Evolutionary conservation across 1,140 invertebrate species (phyloP).

Genomic region (Magallana angulata): DNA sequence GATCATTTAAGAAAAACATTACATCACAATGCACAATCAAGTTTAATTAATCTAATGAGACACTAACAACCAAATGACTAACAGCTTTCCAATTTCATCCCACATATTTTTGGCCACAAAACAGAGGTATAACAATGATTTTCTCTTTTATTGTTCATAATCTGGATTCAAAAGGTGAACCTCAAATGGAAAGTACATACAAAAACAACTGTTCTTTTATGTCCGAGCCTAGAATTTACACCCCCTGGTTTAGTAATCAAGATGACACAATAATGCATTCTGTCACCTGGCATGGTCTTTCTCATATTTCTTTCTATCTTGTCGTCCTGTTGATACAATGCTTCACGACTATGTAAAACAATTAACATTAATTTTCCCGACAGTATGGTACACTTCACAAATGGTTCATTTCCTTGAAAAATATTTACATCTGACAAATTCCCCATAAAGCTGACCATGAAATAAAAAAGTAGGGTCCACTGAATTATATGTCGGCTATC

Average conservation of each 20-base stretch:
- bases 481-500: neutral
- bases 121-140: neutral
- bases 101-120: neutral
- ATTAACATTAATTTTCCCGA: conserved; percentile 37
- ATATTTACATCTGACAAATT: conserved; percentile 9
- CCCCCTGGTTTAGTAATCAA: conserved; percentile 35
- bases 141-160: conserved; percentile 8
- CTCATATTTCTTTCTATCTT: conserved; percentile 35
- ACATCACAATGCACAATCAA: neutral
- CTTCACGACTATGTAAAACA: conserved; percentile 31
- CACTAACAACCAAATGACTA: conserved; percentile 31
- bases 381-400: conserved; percentile 25
- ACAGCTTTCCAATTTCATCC: conserved; percentile 23
- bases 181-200: conserved; percentile 4
- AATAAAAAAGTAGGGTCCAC: neutral
- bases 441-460: neutral
- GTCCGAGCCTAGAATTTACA: conserved; percentile 4
- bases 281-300: neutral
- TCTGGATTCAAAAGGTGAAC: conserved; percentile 24
- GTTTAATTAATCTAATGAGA: conserved; percentile 24
- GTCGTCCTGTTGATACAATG: conserved; percentile 32
- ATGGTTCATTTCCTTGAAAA: conserved; percentile 7
- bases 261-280: conserved; percentile 37
- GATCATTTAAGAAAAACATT: neutral
- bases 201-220: conserved; percentile 33